A percentile compares a stretch with the other conserved stretches of the same genome.
phyloP scores from a whole-genome alignment of 2,113 vertebrate genomes.

The Hystrix brachyura region DNA sequence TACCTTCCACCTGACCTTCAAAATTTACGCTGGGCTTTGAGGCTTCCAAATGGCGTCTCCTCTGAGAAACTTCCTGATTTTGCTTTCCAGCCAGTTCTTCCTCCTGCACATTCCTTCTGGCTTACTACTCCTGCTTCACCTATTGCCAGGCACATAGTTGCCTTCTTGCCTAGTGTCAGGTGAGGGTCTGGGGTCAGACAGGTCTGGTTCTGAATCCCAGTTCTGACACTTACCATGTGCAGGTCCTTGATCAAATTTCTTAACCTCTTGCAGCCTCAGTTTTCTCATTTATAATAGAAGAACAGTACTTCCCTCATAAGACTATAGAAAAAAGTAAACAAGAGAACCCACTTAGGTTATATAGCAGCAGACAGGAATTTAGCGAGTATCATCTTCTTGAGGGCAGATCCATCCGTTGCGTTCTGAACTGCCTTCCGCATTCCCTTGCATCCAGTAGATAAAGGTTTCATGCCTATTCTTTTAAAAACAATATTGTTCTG shows the following conservation, averaged over 20 bases:
- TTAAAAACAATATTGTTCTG: not conserved
- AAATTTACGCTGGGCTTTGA: accelerated
- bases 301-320: not conserved
- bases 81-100: not conserved
- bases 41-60: not conserved
- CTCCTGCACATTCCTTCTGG: accelerated
- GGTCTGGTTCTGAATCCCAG: not conserved
- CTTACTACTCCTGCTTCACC: not conserved
- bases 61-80: not conserved
- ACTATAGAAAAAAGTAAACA: not conserved
- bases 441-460: not conserved
- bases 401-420: not conserved
- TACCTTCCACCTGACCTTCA: not conserved
- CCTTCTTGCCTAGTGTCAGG: not conserved
- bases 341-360: not conserved
- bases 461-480: not conserved
- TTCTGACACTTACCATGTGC: not conserved
- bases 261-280: not conserved
- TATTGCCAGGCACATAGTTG: accelerated
- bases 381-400: not conserved
- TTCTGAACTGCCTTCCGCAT: not conserved
- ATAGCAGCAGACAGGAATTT: not conserved
- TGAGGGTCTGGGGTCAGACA: not conserved
- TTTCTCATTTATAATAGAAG: not conserved
- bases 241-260: not conserved